These are phyloP conservation scores for Paedocypris micromegethes DNA, from an alignment of 2,797 vertebrate genomes.

Conservation along the genomic window DNA sequence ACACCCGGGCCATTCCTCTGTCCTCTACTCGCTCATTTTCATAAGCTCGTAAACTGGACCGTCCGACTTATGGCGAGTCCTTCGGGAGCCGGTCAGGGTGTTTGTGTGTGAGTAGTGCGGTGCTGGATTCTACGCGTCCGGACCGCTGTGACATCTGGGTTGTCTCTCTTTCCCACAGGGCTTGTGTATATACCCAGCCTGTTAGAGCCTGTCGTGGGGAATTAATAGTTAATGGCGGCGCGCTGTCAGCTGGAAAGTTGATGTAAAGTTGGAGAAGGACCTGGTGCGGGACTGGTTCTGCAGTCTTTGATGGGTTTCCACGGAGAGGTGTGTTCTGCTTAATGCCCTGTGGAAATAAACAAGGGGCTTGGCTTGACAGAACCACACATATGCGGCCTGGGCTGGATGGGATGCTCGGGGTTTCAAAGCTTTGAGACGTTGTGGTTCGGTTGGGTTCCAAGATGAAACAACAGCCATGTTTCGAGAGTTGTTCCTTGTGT, in stretches of 20 bases:
- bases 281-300: conserved; percentile 50
- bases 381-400: conserved; percentile 46
- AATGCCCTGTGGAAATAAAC: conserved; percentile 52
- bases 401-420: conserved; percentile 35
- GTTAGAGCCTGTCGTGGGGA: conserved; percentile 52
- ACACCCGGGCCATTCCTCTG: conserved; percentile 42
- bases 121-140: conserved; percentile 47
- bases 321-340: conserved; percentile 47
- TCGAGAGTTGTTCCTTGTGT: not conserved
- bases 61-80: conserved; percentile 39
- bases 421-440: conserved; percentile 42
- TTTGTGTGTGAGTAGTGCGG: conserved; percentile 28
- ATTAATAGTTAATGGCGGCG: conserved; percentile 53
- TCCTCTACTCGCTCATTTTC: conserved; percentile 20
- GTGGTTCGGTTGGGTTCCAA: conserved; percentile 16
- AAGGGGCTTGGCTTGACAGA: conserved; percentile 47
- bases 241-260: conserved; percentile 51
- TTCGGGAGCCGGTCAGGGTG: conserved; percentile 32
- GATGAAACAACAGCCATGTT: not conserved
- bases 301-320: conserved; percentile 50
- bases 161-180: conserved; percentile 51
- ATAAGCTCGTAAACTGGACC: conserved; percentile 21
- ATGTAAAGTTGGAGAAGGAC: conserved; percentile 51
- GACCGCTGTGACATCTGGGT: conserved; percentile 53
- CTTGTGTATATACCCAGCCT: conserved; percentile 52